phyloP scores from a whole-genome alignment of 2,888 invertebrate species.

The Pollenia griseotomentosa region DNA sequence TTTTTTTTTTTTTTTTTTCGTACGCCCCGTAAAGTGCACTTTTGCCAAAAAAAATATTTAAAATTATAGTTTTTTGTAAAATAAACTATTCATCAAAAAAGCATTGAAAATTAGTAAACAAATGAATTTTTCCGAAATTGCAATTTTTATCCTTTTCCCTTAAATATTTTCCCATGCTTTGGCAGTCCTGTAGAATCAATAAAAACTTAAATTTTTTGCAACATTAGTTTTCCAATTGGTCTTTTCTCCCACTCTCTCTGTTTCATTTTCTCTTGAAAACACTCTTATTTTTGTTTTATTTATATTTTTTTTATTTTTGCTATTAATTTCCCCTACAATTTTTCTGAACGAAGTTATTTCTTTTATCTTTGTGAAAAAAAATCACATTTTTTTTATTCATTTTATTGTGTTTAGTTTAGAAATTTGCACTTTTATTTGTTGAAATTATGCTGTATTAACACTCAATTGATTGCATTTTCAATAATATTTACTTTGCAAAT shows the following conservation, averaged over 20 bases:
- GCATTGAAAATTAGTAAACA: not conserved
- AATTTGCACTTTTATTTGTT: slow-evolving; percentile 67
- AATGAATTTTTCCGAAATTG: not conserved
- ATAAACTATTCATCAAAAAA: no score
- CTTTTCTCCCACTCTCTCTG: slow-evolving; percentile 10
- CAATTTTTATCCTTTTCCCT: slow-evolving; percentile 8
- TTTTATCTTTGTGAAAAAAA: slow-evolving; percentile 14
- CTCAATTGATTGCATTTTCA: slow-evolving; percentile 1
- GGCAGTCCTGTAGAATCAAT: slow-evolving; percentile 64
- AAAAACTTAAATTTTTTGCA: slow-evolving; percentile 49
- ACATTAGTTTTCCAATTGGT: slow-evolving; percentile 40
- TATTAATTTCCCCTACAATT: slow-evolving; percentile 53
- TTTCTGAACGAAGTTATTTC: slow-evolving; percentile 57
- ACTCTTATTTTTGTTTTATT: slow-evolving; percentile 22
- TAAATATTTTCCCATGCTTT: not conserved
- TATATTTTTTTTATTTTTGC: slow-evolving; percentile 17
- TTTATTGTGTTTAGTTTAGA: slow-evolving; percentile 58
- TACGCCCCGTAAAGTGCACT: no score
- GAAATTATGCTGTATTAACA: slow-evolving; percentile 1
- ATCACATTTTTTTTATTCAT: slow-evolving; percentile 24
- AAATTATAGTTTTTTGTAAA: no score
- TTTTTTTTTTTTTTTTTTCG: no score
- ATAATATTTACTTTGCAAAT: slow-evolving; percentile 60
- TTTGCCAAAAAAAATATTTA: no score
- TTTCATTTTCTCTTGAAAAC: slow-evolving; percentile 10